A percentile compares a stretch with the other conserved stretches of the same genome.
Conservation (phyloP, 2,113 vertebrate species). For the Pygoscelis antarcticus region DNA sequence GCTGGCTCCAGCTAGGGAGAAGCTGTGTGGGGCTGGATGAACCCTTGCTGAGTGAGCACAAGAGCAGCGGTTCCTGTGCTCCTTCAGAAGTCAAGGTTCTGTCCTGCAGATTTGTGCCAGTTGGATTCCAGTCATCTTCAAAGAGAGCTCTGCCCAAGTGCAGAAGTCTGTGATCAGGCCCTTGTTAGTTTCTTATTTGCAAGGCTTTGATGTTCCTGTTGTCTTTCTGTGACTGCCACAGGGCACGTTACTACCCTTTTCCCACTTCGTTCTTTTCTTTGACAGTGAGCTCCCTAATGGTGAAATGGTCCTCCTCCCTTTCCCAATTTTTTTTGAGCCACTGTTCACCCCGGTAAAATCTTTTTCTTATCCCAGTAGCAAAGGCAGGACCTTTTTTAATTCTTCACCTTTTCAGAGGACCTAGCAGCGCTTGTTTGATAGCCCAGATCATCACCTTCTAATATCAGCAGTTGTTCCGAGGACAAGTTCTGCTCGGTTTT, state of each 20-base stretch:
- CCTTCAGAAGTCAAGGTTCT: background rate
- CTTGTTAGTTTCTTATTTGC: slow-evolving; percentile 41
- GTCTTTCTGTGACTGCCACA: background rate
- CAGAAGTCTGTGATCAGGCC: background rate
- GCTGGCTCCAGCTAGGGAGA: background rate
- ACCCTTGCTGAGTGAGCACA: rapidly evolving
- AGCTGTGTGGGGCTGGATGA: background rate
- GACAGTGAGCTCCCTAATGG: background rate
- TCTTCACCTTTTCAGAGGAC: background rate
- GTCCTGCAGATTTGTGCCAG: background rate
- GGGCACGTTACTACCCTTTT: background rate
- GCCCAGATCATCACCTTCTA: too few relatives aligned
- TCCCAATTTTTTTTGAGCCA: background rate
- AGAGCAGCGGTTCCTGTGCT: background rate
- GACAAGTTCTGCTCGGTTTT: background rate
- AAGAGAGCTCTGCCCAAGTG: background rate
- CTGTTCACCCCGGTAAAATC: background rate
- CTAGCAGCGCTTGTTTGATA: background rate
- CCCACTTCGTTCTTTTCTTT: slow-evolving; percentile 21
- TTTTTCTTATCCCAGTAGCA: background rate
- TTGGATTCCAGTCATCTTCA: background rate
- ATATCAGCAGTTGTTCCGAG: background rate
- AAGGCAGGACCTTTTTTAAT: background rate
- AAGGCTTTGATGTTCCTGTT: slow-evolving; percentile 33
- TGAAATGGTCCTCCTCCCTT: background rate